A percentile compares a stretch with the other conserved stretches of the same genome.
Conservation (phyloP, 2,888 invertebrate genomes). For the Aricia artaxerxes region DNA sequence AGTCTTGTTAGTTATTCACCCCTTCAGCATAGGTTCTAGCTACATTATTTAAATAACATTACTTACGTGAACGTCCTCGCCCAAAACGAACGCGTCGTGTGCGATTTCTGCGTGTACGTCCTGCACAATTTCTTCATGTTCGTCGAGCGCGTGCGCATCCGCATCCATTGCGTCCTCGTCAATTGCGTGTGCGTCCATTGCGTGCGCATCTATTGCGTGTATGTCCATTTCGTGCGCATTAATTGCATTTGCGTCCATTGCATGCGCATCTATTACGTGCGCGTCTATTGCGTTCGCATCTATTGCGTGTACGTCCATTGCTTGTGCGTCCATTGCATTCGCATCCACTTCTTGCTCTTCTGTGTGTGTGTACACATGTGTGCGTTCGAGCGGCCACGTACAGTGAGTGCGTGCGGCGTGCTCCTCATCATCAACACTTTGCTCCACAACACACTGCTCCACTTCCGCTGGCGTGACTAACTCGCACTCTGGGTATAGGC, state of each 20-base stretch:
- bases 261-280: conserved; percentile 45
- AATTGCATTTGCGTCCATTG: conserved; percentile 36
- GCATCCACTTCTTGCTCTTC: conserved; percentile 37
- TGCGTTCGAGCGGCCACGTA: conserved; percentile 66
- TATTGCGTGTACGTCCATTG: conserved; percentile 42
- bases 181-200: conserved; percentile 34
- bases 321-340: conserved; percentile 44
- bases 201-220: not conserved
- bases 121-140: not conserved
- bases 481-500: conserved; percentile 35
- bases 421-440: conserved; percentile 41
- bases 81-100: conserved; percentile 47
- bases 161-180: conserved; percentile 33
- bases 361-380: conserved; percentile 37
- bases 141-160: conserved; percentile 33
- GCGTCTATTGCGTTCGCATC: conserved; percentile 23
- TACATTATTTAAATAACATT: too few relatives aligned
- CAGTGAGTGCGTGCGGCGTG: conserved; percentile 72
- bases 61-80: conserved; percentile 55
- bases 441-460: conserved; percentile 31
- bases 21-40: too few relatives aligned
- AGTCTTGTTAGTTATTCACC: too few relatives aligned
- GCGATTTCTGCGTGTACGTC: not conserved
- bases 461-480: conserved; percentile 28
- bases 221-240: conserved; percentile 46